Conservation (phyloP, 2,888 invertebrate genomes). For the Drosophila ustulata region DNA sequence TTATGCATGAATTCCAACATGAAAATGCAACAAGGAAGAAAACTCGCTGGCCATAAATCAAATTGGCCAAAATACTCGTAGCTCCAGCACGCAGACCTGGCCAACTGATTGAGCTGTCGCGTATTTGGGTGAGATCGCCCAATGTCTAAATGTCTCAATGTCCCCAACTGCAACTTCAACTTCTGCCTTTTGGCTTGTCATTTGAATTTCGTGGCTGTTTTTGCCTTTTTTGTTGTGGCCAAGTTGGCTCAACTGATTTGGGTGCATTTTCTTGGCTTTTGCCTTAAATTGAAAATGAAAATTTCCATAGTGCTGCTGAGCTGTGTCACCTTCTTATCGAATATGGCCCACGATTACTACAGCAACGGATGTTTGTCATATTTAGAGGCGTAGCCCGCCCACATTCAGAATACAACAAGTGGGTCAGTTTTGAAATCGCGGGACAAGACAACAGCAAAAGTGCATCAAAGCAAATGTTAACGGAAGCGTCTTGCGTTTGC, state of each 20-base stretch:
- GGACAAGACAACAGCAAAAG: constrained; percentile 39
- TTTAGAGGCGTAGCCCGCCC: constrained; percentile 51
- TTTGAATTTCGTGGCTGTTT: constrained; percentile 64
- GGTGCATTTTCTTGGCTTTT: constrained; percentile 42
- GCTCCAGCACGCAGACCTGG: constrained; percentile 71
- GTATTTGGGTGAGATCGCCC: constrained; percentile 76
- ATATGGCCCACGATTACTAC: constrained; percentile 39
- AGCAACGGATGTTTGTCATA: constrained; percentile 51
- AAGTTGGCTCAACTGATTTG: constrained; percentile 44
- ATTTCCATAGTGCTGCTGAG: constrained; percentile 50
- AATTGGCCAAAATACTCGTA: constrained; percentile 64
- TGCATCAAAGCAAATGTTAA: constrained; percentile 50
- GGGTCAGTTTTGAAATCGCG: constrained; percentile 38
- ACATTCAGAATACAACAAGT: constrained; percentile 41
- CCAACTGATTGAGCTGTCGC: constrained; percentile 79
- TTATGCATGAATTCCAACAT: constrained; percentile 79
- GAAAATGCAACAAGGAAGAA: constrained; percentile 76
- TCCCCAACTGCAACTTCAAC: constrained; percentile 17
- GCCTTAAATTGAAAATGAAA: constrained; percentile 48
- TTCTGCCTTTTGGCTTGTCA: constrained; percentile 61
- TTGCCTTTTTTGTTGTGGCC: constrained; percentile 41
- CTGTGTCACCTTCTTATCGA: constrained; percentile 45
- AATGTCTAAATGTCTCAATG: constrained; percentile 59
- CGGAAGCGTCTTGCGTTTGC: constrained; percentile 51
- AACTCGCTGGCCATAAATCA: constrained; percentile 68